Conservation (phyloP, 35 echinoderm and acorn worm genomes). For the Acanthaster planci region DNA sequence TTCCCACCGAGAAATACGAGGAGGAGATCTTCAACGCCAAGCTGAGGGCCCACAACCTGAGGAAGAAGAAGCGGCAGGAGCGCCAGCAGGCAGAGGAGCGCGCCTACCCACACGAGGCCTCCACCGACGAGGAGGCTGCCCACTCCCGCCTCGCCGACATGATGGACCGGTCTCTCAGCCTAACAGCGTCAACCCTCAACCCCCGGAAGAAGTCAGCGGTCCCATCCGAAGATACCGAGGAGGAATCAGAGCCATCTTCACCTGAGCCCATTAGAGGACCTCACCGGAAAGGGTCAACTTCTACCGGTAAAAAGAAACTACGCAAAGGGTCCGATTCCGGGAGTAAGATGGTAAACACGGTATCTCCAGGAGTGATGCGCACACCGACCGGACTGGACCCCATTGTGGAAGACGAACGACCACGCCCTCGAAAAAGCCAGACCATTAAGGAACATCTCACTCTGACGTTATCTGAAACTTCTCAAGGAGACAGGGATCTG, state of each 20-base stretch:
- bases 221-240: not conserved
- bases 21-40: conserved; percentile 17
- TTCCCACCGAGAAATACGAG: conserved; percentile 17
- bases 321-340: not conserved
- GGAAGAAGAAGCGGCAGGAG: not conserved
- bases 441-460: not conserved
- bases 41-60: conserved; percentile 16
- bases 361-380: not conserved
- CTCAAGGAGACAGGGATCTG: not conserved
- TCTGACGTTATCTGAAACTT: not conserved
- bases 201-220: not conserved
- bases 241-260: not conserved
- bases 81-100: not conserved
- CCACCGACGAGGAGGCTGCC: not conserved
- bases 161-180: conserved; percentile 9
- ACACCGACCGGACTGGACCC: conserved; percentile 5
- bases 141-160: not conserved
- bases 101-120: not conserved
- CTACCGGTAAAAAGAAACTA: not conserved
- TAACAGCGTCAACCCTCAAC: not conserved
- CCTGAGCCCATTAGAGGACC: not conserved
- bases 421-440: not conserved
- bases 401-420: not conserved
- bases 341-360: not conserved
- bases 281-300: not conserved